A percentile compares a stretch with the other conserved stretches of the same genome.
phyloP scores from a whole-genome alignment of 2,888 invertebrate species.

The Cylindroiulus punctatus region DNA sequence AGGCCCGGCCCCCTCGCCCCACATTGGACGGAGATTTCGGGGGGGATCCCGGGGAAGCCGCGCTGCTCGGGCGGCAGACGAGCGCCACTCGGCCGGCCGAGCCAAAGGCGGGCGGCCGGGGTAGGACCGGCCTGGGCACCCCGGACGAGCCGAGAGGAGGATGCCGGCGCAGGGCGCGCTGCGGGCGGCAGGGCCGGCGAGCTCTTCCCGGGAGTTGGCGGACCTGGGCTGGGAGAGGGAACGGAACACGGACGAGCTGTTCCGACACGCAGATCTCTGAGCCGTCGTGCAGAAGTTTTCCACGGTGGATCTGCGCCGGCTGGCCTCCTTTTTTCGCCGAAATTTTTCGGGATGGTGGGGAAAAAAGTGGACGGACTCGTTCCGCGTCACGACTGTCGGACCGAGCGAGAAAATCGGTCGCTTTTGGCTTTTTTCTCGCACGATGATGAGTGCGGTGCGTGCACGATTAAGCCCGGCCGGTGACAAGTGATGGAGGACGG shows the following conservation, averaged over 20 bases:
- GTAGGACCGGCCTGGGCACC: no score
- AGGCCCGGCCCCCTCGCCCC: slow-evolving; percentile 11
- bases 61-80: no score
- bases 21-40: not conserved
- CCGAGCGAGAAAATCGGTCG: not conserved
- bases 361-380: slow-evolving; percentile 22
- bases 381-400: slow-evolving; percentile 16
- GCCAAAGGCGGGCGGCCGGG: no score
- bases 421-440: not conserved
- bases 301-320: not conserved
- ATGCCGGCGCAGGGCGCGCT: no score
- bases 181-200: no score
- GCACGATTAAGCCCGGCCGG: slow-evolving; percentile 1
- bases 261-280: no score
- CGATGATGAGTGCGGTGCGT: not conserved
- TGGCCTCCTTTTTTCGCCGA: not conserved
- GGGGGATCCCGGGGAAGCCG: no score
- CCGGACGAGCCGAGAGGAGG: no score
- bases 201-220: no score
- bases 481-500: not conserved
- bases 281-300: not conserved
- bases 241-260: no score
- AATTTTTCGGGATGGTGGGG: not conserved
- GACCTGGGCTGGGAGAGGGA: no score
- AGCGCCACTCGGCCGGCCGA: no score